Base-by-base conservation (phyloP, 2,888 invertebrate genomes). In the Notodonta ziczac region DNA sequence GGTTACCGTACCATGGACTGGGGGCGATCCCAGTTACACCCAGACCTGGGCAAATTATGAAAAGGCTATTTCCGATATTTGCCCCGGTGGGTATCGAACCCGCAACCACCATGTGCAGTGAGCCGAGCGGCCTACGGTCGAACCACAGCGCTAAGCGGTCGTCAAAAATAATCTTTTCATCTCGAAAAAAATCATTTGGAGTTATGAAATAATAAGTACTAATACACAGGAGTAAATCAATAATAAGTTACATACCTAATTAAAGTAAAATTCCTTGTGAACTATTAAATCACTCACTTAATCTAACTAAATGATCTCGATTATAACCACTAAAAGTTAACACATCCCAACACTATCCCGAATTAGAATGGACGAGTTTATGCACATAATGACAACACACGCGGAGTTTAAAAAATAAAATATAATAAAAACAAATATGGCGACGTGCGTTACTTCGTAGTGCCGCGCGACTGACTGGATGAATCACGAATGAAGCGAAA, bases 401-500 rank as follows among this genome's bases (percentile, higher is more conserved):
- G 77, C 77, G 73, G 66, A 70, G 78, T 72, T 76, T 72, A 80
- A 83, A 85, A 82, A 82, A 82, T 66, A 62, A 66, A 24, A 24
- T 24, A 24, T 24, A 24, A 73, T n/a, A 78, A 77, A 82, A 76
- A 69, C 75, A 80, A 74, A 63, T 72, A 78, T 77, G 76, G 81
- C 78, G 76, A 72, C 85, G 85, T 77, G 83, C 88, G 81, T 67
- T 77, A 78, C 77, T 78, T 80, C 82, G 74, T 61, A 63, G 56
- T 77, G 81, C 82, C 81, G 82, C 84, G 80, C 83, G 78, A 90
- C 91, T 89, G 89, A 80, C 86, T 79, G 80, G 78, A 84, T 91
- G 91, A 92, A 84, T 91, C 91, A 92, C 86, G 80, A 87, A 88
- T 85, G 83, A 87, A 85, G 90, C 89, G 87, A 91, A 89, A 91